A percentile compares a stretch with the other conserved stretches of the same genome.
Conservation (phyloP, 2,113 vertebrate species). For the Tonatia bakeri region DNA sequence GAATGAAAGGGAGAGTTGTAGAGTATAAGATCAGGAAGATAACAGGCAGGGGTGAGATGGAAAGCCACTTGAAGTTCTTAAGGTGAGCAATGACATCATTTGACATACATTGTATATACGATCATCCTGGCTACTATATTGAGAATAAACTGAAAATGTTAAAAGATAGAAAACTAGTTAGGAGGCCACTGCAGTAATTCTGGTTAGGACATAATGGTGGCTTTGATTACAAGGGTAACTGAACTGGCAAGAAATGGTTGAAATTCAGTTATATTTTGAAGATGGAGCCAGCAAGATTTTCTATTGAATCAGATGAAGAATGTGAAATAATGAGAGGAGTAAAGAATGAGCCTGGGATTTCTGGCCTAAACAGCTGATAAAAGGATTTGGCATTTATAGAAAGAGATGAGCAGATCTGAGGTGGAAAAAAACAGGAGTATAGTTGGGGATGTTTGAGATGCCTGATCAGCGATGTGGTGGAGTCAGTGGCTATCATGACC, state of each 20-base stretch:
- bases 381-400: background rate
- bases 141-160: background rate
- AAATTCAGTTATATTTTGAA: background rate
- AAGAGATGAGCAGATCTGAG: background rate
- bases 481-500: background rate
- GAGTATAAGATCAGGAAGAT: background rate
- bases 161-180: background rate
- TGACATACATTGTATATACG: background rate
- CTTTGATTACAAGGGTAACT: background rate
- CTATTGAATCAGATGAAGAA: background rate
- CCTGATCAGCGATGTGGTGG: background rate
- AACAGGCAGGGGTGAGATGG: background rate
- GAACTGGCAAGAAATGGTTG: background rate
- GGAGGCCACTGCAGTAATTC: background rate
- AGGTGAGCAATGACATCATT: background rate
- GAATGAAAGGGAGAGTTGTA: background rate
- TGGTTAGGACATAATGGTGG: background rate
- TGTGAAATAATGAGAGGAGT: background rate
- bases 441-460: background rate
- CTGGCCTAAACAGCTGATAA: background rate
- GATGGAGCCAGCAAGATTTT: background rate
- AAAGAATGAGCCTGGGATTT: background rate
- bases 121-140: background rate
- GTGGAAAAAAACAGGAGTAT: background rate
- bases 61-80: background rate